A percentile compares a stretch with the other conserved stretches of the same genome.
phyloP scores from a whole-genome alignment of 2,888 invertebrate species.

The Leptopilina myrica region DNA sequence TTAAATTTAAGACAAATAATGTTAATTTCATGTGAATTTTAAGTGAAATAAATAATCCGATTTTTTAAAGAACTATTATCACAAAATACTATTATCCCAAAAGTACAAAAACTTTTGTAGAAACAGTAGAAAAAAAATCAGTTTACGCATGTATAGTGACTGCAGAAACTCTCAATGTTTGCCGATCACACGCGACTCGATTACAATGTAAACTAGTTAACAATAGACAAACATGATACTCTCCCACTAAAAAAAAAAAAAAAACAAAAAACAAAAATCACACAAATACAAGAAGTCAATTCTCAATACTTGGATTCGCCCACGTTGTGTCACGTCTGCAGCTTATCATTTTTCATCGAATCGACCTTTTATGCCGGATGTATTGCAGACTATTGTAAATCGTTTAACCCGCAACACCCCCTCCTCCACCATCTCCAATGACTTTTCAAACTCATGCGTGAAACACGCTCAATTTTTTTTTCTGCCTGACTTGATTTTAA shows the following conservation, averaged over 20 bases:
- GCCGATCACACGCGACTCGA: slow-evolving; percentile 42
- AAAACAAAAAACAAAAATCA: background rate
- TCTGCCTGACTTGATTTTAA: background rate
- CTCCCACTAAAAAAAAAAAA: background rate
- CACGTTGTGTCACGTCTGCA: slow-evolving; percentile 20
- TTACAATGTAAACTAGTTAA: slow-evolving; percentile 22
- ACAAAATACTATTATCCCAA: too few species aligned
- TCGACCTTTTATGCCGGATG: slow-evolving; percentile 30
- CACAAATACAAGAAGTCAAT: slow-evolving; percentile 46
- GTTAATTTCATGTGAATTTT: too few species aligned
- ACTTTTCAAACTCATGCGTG: slow-evolving; percentile 2
- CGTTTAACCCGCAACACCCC: background rate
- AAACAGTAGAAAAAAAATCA: background rate
- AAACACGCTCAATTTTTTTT: background rate
- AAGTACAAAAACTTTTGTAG: too few species aligned
- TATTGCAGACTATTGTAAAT: slow-evolving; percentile 31
- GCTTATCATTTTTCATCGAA: slow-evolving; percentile 25
- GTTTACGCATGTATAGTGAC: too few species aligned
- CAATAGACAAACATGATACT: slow-evolving; percentile 31
- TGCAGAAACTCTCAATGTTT: background rate
- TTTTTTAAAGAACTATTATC: too few species aligned
- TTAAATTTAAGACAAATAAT: too few species aligned
- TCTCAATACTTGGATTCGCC: slow-evolving; percentile 45
- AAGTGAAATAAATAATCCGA: too few species aligned
- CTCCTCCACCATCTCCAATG: background rate